Evolutionary conservation across 1,140 invertebrate species (phyloP).

Genomic region (Hormaphis cornu): DNA sequence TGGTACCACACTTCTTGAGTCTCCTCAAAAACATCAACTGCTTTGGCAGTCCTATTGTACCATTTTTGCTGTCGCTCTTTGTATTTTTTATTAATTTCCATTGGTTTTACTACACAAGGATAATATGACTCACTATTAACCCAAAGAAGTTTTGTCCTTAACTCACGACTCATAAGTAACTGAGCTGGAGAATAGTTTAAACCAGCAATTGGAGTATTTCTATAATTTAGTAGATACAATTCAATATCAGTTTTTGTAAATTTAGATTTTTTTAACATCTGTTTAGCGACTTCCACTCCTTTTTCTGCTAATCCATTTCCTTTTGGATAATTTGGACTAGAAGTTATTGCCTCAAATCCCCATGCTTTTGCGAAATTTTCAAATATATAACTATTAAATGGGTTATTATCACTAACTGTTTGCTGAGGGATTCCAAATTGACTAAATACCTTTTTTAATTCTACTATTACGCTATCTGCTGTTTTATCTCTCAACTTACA

Average conservation of each 20-base stretch:
- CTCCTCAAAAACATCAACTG: too few species aligned
- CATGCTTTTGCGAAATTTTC: constrained; percentile 30
- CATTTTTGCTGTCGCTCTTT: too few species aligned
- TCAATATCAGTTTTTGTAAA: constrained; percentile 37
- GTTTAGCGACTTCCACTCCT: constrained; percentile 24
- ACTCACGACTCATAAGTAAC: neutral
- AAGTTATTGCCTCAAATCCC: neutral
- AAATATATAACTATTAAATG: constrained; percentile 29
- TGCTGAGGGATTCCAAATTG: constrained; percentile 32
- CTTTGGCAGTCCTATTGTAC: too few species aligned
- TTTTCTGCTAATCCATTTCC: constrained; percentile 33
- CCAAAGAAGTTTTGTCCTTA: constrained; percentile 3
- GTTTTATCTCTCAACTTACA: constrained; percentile 17
- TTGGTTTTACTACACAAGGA: neutral
- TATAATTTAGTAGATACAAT: constrained; percentile 10
- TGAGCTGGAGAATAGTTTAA: constrained; percentile 4
- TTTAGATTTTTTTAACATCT: constrained; percentile 38
- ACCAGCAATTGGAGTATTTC: constrained; percentile 26
- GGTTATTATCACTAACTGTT: constrained; percentile 30
- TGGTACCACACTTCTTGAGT: neutral
- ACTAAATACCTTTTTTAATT: constrained; percentile 32
- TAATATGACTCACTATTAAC: neutral
- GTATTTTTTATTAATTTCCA: neutral
- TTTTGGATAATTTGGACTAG: constrained; percentile 33
- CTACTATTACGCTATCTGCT: constrained; percentile 3